phyloP scores from a whole-genome alignment of 2,113 vertebrate species.

The Strigops habroptila region DNA sequence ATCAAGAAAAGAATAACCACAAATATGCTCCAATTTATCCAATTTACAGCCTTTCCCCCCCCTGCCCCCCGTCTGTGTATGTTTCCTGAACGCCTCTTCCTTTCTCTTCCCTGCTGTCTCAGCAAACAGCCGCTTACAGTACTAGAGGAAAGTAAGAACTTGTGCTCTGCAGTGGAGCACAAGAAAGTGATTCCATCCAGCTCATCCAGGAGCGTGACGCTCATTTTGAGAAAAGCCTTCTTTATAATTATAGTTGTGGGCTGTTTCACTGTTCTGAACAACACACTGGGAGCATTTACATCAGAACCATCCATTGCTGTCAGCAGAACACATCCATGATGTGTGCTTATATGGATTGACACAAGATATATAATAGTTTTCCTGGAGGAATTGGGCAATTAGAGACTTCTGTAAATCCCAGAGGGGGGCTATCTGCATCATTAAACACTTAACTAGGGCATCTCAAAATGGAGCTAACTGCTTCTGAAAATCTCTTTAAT shows the following conservation, averaged over 20 bases:
- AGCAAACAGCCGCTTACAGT: not conserved
- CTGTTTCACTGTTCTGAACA: not conserved
- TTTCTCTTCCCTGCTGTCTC: not conserved
- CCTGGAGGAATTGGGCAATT: not conserved
- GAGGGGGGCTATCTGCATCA: constrained; percentile 6
- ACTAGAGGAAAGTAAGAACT: not conserved
- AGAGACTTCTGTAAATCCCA: not conserved
- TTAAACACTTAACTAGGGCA: constrained; percentile 7
- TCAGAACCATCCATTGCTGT: not conserved
- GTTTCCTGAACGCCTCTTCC: not conserved
- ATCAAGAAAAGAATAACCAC: not conserved
- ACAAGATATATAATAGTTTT: not conserved
- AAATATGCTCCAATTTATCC: not conserved
- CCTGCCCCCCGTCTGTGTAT: not conserved
- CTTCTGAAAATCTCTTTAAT: constrained; percentile 20
- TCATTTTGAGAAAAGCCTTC: not conserved
- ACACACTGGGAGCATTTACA: not conserved
- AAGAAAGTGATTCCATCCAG: not conserved
- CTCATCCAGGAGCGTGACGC: not conserved
- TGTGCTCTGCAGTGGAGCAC: not conserved
- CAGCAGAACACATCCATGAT: not conserved
- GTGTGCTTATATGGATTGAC: not conserved
- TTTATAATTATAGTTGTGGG: not conserved
- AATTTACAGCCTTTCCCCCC: not conserved
- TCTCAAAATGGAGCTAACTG: constrained; percentile 6